A percentile compares a stretch with the other conserved stretches of the same genome.
Evolutionary conservation across 2,797 vertebrate genomes (phyloP).

Genomic region (Cottoperca gobio): DNA sequence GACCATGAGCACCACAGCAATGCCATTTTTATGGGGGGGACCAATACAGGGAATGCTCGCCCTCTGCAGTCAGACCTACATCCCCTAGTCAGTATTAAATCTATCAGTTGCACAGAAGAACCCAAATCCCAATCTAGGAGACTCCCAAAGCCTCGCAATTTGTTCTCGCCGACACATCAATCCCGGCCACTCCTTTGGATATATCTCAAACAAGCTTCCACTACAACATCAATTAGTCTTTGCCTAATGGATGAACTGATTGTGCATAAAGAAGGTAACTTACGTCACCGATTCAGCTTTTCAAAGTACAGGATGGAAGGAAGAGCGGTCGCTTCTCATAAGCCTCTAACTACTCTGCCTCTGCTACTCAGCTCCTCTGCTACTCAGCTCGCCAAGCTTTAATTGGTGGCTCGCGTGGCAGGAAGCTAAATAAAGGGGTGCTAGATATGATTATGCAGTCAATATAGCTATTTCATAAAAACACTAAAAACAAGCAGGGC

Average conservation of each 20-base stretch:
- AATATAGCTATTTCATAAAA: no score
- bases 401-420: no score
- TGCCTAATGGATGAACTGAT: conserved; percentile 44
- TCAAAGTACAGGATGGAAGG: conserved; percentile 36
- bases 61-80: conserved; percentile 42
- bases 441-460: no score
- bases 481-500: no score
- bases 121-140: conserved; percentile 70
- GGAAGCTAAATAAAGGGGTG: no score
- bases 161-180: conserved; percentile 27
- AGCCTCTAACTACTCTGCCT: no score
- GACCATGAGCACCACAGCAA: conserved; percentile 52
- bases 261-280: conserved; percentile 36
- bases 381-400: no score
- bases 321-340: conserved; percentile 32
- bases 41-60: conserved; percentile 50
- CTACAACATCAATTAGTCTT: conserved; percentile 31
- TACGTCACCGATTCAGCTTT: conserved; percentile 57
- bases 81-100: conserved; percentile 61
- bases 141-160: conserved; percentile 48
- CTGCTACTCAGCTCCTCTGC: no score
- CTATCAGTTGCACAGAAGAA: conserved; percentile 78
- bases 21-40: conserved; percentile 49
- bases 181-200: conserved; percentile 25
- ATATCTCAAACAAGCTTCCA: conserved; percentile 23